A percentile compares a stretch with the other conserved stretches of the same genome.
Evolutionary conservation across 2,797 vertebrate genomes (phyloP).

Genomic region (Pristis pectinata): DNA sequence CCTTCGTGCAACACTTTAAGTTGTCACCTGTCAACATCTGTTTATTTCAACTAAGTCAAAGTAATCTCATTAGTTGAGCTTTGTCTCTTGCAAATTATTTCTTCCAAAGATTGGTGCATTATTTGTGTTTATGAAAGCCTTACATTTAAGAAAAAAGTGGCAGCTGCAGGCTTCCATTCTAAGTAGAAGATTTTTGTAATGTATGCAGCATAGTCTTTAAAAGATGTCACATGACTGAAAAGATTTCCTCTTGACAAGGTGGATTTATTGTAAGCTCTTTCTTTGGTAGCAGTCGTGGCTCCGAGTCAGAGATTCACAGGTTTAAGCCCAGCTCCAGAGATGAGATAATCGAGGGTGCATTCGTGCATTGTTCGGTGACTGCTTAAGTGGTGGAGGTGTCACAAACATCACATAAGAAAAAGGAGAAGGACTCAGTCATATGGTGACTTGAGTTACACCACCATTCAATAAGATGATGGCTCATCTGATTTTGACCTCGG

Average conservation of each 20-base stretch:
- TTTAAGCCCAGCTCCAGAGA: too few relatives aligned
- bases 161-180: not conserved
- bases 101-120: not conserved
- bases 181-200: not conserved
- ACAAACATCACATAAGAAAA: too few relatives aligned
- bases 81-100: not conserved
- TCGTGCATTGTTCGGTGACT: not conserved
- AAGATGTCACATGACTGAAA: not conserved
- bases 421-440: too few relatives aligned
- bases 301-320: too few relatives aligned
- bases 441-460: too few relatives aligned
- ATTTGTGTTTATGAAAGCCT: not conserved
- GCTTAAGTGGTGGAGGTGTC: not conserved
- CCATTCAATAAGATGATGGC: too few relatives aligned
- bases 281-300: not conserved
- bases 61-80: not conserved
- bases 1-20: not conserved
- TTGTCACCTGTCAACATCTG: not conserved
- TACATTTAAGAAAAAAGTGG: too few relatives aligned
- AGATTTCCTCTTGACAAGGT: not conserved
- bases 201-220: not conserved
- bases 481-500: too few relatives aligned
- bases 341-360: too few relatives aligned
- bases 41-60: not conserved
- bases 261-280: not conserved